Evolutionary conservation across 1,140 invertebrate species (phyloP).

Genomic region (Pogonomyrmex barbatus): DNA sequence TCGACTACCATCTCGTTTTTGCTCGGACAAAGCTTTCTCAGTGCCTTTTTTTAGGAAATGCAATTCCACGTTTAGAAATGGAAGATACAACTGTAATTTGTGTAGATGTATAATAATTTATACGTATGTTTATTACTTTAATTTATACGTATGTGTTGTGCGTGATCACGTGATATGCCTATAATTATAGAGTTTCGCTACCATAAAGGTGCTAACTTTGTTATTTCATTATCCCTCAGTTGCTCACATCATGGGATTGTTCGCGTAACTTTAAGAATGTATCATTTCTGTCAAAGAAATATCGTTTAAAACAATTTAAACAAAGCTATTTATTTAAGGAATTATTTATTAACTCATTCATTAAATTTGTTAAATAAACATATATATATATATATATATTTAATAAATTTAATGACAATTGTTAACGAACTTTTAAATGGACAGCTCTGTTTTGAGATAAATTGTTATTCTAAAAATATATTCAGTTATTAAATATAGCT

Average conservation of each 20-base stretch:
- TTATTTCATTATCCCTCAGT: not conserved
- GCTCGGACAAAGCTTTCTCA: not conserved
- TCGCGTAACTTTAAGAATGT: too few species aligned
- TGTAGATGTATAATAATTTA: not conserved
- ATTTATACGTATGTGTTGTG: constrained; percentile 2
- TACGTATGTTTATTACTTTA: too few species aligned
- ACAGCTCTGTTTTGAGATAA: not conserved
- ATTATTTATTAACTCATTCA: too few species aligned
- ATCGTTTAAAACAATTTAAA: not conserved
- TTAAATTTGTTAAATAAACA: too few species aligned
- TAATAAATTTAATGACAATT: constrained; percentile 6
- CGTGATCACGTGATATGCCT: constrained; percentile 27
- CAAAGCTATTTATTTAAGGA: too few species aligned
- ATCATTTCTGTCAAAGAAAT: not conserved
- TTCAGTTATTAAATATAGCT: not conserved
- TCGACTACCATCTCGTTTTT: constrained; percentile 16
- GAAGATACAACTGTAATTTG: not conserved
- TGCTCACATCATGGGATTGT: not conserved
- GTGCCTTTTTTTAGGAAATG: constrained; percentile 9
- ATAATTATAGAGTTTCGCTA: constrained; percentile 22
- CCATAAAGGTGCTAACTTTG: constrained; percentile 6
- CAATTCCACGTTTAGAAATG: constrained; percentile 46
- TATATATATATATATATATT: not conserved
- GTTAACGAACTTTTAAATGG: not conserved
- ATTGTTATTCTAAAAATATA: not conserved